phyloP scores from a whole-genome alignment of 2,888 invertebrate genomes.

The Frankliniella intonsa region DNA sequence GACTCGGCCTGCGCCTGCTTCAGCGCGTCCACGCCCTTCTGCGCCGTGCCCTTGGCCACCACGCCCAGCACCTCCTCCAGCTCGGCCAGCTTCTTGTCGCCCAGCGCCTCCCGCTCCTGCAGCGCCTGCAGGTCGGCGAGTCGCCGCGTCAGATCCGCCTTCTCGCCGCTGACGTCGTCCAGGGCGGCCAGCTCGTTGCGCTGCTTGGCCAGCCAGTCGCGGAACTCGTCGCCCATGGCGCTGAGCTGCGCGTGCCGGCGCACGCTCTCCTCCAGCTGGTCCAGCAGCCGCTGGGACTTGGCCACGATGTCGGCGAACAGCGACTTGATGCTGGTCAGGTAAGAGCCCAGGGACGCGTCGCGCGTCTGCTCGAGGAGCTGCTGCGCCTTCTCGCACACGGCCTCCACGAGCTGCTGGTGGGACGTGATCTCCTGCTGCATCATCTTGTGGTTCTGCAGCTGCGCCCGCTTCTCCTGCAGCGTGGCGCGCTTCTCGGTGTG shows the following conservation, averaged over 20 bases:
- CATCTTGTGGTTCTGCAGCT: constrained; percentile 86
- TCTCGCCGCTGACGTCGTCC: constrained; percentile 79
- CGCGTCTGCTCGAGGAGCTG: constrained; percentile 85
- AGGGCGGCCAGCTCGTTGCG: constrained; percentile 75
- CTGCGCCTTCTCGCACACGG: constrained; percentile 89
- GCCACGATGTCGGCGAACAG: constrained; percentile 81
- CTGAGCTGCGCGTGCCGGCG: constrained; percentile 79
- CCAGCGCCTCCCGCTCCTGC: constrained; percentile 62
- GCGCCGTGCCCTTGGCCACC: constrained; percentile 74
- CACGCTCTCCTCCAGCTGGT: constrained; percentile 79
- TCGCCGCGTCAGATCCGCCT: constrained; percentile 70
- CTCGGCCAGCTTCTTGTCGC: constrained; percentile 60
- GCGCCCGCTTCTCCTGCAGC: constrained; percentile 86
- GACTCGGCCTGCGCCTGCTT: constrained; percentile 9
- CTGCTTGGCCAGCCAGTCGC: constrained; percentile 76
- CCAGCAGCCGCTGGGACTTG: constrained; percentile 79
- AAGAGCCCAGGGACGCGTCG: constrained; percentile 79
- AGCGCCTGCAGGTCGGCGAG: constrained; percentile 60
- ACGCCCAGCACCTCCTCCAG: constrained; percentile 61
- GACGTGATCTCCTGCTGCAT: constrained; percentile 92
- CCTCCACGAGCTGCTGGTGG: constrained; percentile 82
- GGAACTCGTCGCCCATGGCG: constrained; percentile 66
- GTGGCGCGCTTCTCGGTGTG: constrained; percentile 85
- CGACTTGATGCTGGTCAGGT: constrained; percentile 81
- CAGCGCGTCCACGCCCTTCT: constrained; percentile 62